Percentiles rank a stretch among this genome's conserved stretches.
Evolutionary conservation across 2,113 vertebrate genomes (phyloP).

Genomic region (Euleptes europaea): DNA sequence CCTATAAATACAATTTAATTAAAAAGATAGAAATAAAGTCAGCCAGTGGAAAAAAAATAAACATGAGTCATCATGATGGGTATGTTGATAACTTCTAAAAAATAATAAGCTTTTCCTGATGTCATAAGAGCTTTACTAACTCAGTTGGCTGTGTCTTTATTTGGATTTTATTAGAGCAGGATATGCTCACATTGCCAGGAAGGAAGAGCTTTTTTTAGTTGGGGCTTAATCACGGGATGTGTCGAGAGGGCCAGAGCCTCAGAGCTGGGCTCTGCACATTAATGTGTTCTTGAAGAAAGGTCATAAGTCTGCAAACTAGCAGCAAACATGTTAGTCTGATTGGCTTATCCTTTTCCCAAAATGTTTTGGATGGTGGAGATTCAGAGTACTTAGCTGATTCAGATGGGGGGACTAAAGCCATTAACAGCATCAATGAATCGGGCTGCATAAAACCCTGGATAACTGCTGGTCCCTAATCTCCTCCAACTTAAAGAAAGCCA

Average conservation of each 20-base stretch:
- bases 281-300: neutral
- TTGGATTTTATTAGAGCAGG: neutral
- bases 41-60: neutral
- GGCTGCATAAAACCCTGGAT: rapidly evolving
- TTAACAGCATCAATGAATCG: neutral
- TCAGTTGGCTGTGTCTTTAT: neutral
- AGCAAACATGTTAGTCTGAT: neutral
- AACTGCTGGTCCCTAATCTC: neutral
- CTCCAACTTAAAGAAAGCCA: neutral
- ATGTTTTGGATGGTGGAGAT: constrained; percentile 7
- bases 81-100: neutral
- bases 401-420: neutral
- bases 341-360: neutral
- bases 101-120: neutral
- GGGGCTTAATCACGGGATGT: neutral
- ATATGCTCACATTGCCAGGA: neutral
- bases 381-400: constrained; percentile 9
- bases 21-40: neutral
- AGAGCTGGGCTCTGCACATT: neutral
- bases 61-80: neutral
- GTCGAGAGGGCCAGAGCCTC: neutral
- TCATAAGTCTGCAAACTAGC: neutral
- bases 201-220: neutral
- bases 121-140: neutral
- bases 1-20: neutral